phyloP scores from a whole-genome alignment of 2,888 invertebrate genomes.

The Neocrepidodera transversa region DNA sequence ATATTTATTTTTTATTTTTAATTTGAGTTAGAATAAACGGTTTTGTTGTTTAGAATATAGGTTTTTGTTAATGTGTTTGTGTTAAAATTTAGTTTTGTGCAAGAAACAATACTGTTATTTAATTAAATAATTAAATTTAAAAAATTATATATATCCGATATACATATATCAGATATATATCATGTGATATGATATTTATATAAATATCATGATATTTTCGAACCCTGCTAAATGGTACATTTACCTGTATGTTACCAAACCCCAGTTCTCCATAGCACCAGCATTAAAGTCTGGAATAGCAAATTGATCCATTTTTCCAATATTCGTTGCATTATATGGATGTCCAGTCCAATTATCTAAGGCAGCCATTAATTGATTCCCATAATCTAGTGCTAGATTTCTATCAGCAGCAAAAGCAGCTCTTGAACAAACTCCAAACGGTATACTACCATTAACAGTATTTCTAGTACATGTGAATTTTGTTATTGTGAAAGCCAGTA shows the following conservation, averaged over 20 bases:
- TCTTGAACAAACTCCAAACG: slow-evolving; percentile 44
- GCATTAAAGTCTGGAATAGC: slow-evolving; percentile 84
- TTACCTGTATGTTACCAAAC: slow-evolving; percentile 80
- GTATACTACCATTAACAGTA: slow-evolving; percentile 11
- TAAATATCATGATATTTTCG: too few relatives aligned
- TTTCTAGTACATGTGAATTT: slow-evolving; percentile 65
- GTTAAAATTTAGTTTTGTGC: too few relatives aligned
- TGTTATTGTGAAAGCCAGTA: slow-evolving; percentile 84
- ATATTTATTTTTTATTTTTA: too few relatives aligned
- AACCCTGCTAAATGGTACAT: not conserved
- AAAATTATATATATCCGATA: too few relatives aligned
- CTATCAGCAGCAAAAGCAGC: slow-evolving; percentile 29
- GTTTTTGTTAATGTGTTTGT: too few relatives aligned
- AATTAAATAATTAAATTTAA: too few relatives aligned
- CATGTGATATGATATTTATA: too few relatives aligned
- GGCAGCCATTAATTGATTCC: slow-evolving; percentile 35
- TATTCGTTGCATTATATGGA: slow-evolving; percentile 56
- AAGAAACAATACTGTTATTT: too few relatives aligned
- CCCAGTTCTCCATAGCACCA: slow-evolving; percentile 95
- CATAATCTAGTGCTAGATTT: slow-evolving; percentile 39
- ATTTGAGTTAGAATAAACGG: too few relatives aligned
- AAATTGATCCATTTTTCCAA: slow-evolving; percentile 81
- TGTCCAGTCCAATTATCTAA: slow-evolving; percentile 41
- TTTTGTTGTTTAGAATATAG: too few relatives aligned
- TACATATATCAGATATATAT: too few relatives aligned